Evolutionary conservation across 2,888 invertebrate species (phyloP), one percentile per base, ranked within the genome.

Genomic region (Troides helena): DNA sequence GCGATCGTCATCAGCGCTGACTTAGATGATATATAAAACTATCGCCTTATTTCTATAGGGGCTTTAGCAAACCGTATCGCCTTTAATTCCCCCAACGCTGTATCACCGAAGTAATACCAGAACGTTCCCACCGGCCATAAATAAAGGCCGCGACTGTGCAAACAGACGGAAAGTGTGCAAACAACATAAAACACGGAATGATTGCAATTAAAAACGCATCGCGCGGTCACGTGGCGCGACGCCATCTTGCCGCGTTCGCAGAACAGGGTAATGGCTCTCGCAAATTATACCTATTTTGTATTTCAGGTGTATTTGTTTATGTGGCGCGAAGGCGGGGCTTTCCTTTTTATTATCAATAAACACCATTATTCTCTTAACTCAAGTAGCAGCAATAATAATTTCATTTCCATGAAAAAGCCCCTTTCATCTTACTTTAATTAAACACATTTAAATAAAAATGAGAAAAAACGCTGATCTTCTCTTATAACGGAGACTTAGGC

Each of bases 201-300:
- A 91, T 92, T 91, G 90, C 91, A 92, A 90, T 92, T 92, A 92
- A 90, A 92, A 92, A 92, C 89, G 90, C 90, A 90, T 90, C 89
- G 89, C 78, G 78, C 75, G 87, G 87, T 84, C 90, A 86, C 89
- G 88, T 87, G 89, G 79, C 85, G 74, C 77, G 78, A 74, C 81
- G 91, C 90, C 91, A 90, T 91, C 87, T 90, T 90, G 85, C 72
- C 77, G 73, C 74, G 74, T 72, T 72, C 67, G 70, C 70, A 58
- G 67, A 68, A 80, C 77, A 78, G 81, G 78, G 77, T 82, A 80
- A 83, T 80, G 84, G 70, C 30, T 60, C 61, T n/a, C 70, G 60
- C 64, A 64, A 67, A 70, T 64, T 71, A 67, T 71, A 67, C 70
- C 70, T 71, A 67, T 67, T 67, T 63, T 63, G 50, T 56, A 30